Conservation (phyloP, 1,140 invertebrate genomes). For the Zaprionus capensis region DNA sequence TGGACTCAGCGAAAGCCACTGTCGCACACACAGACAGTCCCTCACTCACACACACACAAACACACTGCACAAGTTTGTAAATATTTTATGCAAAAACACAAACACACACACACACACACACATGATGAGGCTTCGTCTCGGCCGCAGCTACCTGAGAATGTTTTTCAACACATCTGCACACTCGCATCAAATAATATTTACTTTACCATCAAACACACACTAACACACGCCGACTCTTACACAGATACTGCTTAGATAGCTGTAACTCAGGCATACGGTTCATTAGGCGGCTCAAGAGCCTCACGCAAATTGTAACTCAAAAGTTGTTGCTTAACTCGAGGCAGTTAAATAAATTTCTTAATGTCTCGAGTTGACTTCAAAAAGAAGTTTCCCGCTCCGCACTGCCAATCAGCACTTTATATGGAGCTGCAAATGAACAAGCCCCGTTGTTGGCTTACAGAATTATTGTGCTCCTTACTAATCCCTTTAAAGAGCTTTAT, state of each 20-base stretch:
- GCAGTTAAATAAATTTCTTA: constrained; percentile 63
- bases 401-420: constrained; percentile 18
- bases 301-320: constrained; percentile 59
- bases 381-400: constrained; percentile 21
- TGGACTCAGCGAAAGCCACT: constrained; percentile 72
- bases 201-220: constrained; percentile 48
- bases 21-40: constrained; percentile 23
- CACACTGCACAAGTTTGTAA: constrained; percentile 66
- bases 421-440: constrained; percentile 18
- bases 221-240: constrained; percentile 1
- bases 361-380: constrained; percentile 40
- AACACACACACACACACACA: constrained; percentile 66
- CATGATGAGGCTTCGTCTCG: constrained; percentile 32
- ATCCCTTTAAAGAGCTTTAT: background rate
- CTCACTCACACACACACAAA: constrained; percentile 28
- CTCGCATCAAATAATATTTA: constrained; percentile 79
- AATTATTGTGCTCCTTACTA: background rate
- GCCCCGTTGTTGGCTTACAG: background rate
- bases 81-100: constrained; percentile 82
- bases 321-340: constrained; percentile 67
- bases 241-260: background rate
- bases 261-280: constrained; percentile 53
- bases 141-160: constrained; percentile 70
- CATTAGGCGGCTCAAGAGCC: constrained; percentile 66
- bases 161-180: constrained; percentile 71